Conservation (phyloP, 2,113 vertebrate genomes). For the Pomatorhinus ruficollis region DNA sequence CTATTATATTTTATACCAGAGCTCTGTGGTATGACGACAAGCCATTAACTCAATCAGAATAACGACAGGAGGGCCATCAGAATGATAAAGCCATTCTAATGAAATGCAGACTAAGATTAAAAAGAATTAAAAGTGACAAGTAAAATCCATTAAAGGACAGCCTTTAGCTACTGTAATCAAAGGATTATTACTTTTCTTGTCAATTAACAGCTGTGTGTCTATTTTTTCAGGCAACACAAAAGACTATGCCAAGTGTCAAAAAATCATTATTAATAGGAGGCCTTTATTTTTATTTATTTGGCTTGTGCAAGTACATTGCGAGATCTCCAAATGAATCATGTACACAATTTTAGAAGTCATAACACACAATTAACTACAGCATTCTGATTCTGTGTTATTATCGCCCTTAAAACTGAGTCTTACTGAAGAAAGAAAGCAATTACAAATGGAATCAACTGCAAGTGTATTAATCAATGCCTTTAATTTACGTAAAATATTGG, state of each 20-base stretch:
- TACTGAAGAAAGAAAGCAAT: not conserved
- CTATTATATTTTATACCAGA: constrained; percentile 55
- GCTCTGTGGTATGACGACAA: constrained; percentile 41
- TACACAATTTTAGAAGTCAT: not conserved
- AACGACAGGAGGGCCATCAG: constrained; percentile 58
- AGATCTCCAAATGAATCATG: not conserved
- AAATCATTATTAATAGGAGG: constrained; percentile 16
- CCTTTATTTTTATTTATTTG: constrained; percentile 28
- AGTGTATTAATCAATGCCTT: not conserved
- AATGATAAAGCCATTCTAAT: constrained; percentile 71
- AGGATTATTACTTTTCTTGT: constrained; percentile 73
- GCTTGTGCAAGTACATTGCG: not conserved
- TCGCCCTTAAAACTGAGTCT: not conserved
- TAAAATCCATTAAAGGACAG: constrained; percentile 73
- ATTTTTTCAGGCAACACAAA: constrained; percentile 49
- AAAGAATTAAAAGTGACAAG: constrained; percentile 79
- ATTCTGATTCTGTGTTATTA: not conserved
- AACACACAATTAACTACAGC: not conserved
- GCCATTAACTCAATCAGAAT: constrained; percentile 68
- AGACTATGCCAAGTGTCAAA: constrained; percentile 31
- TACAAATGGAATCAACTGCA: not conserved
- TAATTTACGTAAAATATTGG: not conserved
- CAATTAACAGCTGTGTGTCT: constrained; percentile 70
- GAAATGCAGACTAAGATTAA: constrained; percentile 76
- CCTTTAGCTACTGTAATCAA: constrained; percentile 77